phyloP scores from a whole-genome alignment of 2,888 invertebrate genomes.

The Eristalinus sepulchralis region DNA sequence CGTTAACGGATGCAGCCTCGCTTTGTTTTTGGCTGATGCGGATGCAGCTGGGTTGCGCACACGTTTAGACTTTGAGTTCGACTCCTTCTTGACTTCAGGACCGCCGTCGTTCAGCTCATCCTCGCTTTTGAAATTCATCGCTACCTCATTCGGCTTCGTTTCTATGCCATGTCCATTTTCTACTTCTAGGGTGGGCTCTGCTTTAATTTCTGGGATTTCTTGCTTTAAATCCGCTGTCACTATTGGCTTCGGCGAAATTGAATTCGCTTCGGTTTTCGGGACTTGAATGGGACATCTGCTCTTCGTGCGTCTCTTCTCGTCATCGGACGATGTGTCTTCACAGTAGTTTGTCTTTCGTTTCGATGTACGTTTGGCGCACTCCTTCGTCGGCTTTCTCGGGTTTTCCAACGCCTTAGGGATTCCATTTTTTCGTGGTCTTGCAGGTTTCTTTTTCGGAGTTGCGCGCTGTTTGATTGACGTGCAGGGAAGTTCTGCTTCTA shows the following conservation, averaged over 20 bases:
- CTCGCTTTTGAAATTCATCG: neutral
- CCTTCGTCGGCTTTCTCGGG: constrained; percentile 9
- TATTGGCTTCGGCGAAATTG: neutral
- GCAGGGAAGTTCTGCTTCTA: constrained; percentile 50
- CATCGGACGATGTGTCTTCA: constrained; percentile 54
- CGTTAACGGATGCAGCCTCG: constrained; percentile 73
- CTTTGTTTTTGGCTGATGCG: constrained; percentile 77
- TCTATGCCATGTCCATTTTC: neutral
- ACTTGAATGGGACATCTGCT: constrained; percentile 11
- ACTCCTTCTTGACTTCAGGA: neutral
- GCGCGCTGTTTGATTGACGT: constrained; percentile 45
- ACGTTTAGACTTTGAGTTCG: constrained; percentile 17
- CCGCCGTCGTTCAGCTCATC: neutral
- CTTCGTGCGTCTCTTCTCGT: neutral
- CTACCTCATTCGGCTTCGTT: neutral
- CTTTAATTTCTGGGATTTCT: neutral
- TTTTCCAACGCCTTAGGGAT: neutral
- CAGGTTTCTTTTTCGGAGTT: neutral
- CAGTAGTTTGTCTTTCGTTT: constrained; percentile 57
- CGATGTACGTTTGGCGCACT: constrained; percentile 31
- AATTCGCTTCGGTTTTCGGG: neutral
- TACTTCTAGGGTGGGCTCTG: neutral
- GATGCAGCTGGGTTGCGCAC: constrained; percentile 14
- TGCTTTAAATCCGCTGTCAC: neutral
- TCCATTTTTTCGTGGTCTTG: constrained; percentile 8